These are phyloP conservation scores for Leptinotarsa juncta DNA, from an alignment of 2,888 invertebrate genomes.

Conservation along the genomic window DNA sequence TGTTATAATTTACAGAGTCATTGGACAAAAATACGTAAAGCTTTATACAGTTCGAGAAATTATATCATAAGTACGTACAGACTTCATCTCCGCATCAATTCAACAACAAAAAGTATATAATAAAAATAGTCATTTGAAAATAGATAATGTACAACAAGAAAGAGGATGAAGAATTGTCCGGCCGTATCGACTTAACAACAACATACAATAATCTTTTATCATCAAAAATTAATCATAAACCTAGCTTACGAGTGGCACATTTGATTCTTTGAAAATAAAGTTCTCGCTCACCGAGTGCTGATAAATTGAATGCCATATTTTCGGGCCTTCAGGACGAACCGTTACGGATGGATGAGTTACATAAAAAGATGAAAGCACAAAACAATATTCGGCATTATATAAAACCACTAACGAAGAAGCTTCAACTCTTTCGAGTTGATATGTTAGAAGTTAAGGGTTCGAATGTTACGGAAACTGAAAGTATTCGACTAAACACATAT, in stretches of 20 bases:
- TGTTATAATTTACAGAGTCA: conserved; percentile 45
- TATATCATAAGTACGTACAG: conserved; percentile 37
- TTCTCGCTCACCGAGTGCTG: background rate
- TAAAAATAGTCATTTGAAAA: conserved; percentile 30
- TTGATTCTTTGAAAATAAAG: conserved; percentile 10
- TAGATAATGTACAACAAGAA: conserved; percentile 35
- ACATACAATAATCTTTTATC: conserved; percentile 6
- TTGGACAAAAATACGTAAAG: conserved; percentile 43
- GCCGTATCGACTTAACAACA: background rate
- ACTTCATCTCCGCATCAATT: conserved; percentile 31
- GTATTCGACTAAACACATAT: conserved; percentile 53
- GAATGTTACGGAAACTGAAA: conserved; percentile 40
- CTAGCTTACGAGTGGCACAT: conserved; percentile 20
- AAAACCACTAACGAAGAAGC: background rate
- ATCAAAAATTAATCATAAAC: conserved; percentile 3
- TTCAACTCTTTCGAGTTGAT: conserved; percentile 25
- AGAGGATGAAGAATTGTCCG: conserved; percentile 3
- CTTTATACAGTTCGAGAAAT: conserved; percentile 42
- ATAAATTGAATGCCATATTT: conserved; percentile 6
- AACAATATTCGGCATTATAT: background rate
- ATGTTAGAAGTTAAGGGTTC: conserved; percentile 35
- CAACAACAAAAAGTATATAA: conserved; percentile 32
- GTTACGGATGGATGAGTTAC: no score
- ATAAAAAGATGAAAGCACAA: no score
- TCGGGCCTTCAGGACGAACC: background rate